phyloP scores from a whole-genome alignment of 1,140 invertebrate genomes.

The Choristoneura fumiferana region DNA sequence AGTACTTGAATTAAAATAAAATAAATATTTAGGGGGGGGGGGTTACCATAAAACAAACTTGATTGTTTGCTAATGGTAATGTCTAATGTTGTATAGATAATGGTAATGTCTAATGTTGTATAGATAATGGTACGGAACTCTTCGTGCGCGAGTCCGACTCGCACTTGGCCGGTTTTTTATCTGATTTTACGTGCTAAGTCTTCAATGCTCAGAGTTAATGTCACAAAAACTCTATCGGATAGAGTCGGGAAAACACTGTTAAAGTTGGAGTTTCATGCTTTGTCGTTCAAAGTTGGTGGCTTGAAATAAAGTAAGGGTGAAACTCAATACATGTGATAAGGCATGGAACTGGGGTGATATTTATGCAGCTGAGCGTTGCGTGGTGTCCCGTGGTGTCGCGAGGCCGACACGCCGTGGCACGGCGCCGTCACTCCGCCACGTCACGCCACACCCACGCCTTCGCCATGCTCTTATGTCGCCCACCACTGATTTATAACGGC shows the following conservation, averaged over 20 bases:
- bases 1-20: no score
- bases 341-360: conserved; percentile 11
- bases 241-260: conserved; percentile 6
- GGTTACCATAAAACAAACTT: no score
- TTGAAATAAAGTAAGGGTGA: neutral
- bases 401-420: conserved; percentile 21
- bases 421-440: conserved; percentile 24
- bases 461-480: conserved; percentile 31
- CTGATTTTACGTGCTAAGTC: no score
- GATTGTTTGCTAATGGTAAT: no score
- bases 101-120: no score
- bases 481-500: conserved; percentile 52
- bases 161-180: no score
- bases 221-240: conserved; percentile 11
- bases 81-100: no score
- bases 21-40: no score
- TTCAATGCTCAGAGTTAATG: neutral
- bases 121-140: no score
- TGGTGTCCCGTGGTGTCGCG: neutral
- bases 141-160: no score
- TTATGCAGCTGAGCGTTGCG: conserved; percentile 11
- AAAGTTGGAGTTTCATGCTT: conserved; percentile 12
- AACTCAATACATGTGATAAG: conserved; percentile 11
- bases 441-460: conserved; percentile 24
- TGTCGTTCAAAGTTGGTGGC: neutral